Evolutionary conservation across 2,113 vertebrate species (phyloP), one percentile per base, ranked within the genome.

Genomic region (Pongo pygmaeus): DNA sequence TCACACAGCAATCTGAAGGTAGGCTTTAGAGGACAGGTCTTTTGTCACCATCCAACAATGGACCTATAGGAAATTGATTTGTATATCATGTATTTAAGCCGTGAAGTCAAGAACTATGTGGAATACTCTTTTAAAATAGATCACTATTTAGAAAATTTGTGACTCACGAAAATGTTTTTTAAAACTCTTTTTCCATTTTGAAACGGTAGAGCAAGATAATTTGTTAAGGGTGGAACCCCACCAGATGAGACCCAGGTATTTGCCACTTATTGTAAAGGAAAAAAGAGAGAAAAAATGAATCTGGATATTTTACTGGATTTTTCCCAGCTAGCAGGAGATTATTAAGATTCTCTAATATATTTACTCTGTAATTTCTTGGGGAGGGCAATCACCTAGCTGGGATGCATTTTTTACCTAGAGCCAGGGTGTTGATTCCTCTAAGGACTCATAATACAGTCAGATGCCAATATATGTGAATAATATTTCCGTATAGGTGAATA

Each of bases 281-380:
- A 30, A 70, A 74, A 52, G 10, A 46, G 35, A 43, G 17, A 94
- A 30, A 70, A 94, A 59, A 93, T 46, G n/a, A 89, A 78, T 43
- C 75, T 43, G 64, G 72, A 32, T 84, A 57, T 72, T 77, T 80
- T 57, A 12, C 46, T 70, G 20, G 6, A 38, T 18, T 69, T 91
- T n/a, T 75, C 96, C n/a, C 46, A 55, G n/a, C 74, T 48, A 93
- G n/a, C 48, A 61, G 32, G 43, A 91, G 13, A 94, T 27, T 72
- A 59, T 16, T 74, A 20, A 89, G 11, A 52, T 83, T 77, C 75
- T 32, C 61, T 64, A 40, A 32, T 72, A 38, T 48, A 18, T 84
- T 67, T 86, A 8, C 55, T 80, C 75, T 94, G 46, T 87, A 67
- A 75, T 93, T 97, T 83, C 96, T 91, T 22, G 23, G 12, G 4